phyloP scores from a whole-genome alignment of 2,113 vertebrate genomes.

The Hydrochoerus hydrochaeris region DNA sequence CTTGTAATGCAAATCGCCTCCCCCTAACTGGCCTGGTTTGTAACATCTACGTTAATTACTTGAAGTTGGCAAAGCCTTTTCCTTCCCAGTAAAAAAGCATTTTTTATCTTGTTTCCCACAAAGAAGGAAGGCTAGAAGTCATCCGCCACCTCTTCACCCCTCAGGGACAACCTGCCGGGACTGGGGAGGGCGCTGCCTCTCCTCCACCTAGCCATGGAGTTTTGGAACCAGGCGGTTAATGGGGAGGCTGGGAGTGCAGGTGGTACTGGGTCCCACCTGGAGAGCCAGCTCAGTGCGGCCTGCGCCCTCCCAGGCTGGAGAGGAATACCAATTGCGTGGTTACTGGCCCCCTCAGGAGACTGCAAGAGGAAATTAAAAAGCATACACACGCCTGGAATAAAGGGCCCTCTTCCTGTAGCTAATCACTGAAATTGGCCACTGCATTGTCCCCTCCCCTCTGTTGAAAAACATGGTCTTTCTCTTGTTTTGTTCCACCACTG shows the following conservation, averaged over 20 bases:
- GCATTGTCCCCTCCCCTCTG: slow-evolving; percentile 16
- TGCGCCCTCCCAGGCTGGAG: not conserved
- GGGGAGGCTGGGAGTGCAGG: slow-evolving; percentile 27
- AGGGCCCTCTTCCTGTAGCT: slow-evolving; percentile 54
- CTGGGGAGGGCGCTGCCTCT: not conserved
- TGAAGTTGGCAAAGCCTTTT: not conserved
- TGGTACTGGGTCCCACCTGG: slow-evolving; percentile 60
- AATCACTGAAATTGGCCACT: slow-evolving; percentile 69
- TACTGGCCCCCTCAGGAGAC: slow-evolving; percentile 56
- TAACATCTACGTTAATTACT: slow-evolving; percentile 21
- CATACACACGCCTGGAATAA: slow-evolving; percentile 67
- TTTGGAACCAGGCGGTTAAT: not conserved
- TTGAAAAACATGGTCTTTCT: slow-evolving; percentile 55
- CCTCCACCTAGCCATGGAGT: not conserved
- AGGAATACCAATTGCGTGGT: slow-evolving; percentile 74
- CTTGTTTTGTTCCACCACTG: slow-evolving; percentile 24
- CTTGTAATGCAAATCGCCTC: slow-evolving; percentile 58
- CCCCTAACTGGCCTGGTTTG: slow-evolving; percentile 3
- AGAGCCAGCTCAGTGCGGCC: slow-evolving; percentile 49
- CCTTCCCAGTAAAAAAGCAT: not conserved
- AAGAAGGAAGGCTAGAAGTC: not conserved
- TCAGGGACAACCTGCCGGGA: not conserved
- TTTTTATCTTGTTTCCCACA: not conserved
- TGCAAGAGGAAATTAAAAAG: slow-evolving; percentile 74
- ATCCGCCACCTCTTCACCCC: not conserved